A percentile compares a stretch with the other conserved stretches of the same genome.
phyloP scores from a whole-genome alignment of 2,797 vertebrate species.

The Sternarchorhynchus goeldii region DNA sequence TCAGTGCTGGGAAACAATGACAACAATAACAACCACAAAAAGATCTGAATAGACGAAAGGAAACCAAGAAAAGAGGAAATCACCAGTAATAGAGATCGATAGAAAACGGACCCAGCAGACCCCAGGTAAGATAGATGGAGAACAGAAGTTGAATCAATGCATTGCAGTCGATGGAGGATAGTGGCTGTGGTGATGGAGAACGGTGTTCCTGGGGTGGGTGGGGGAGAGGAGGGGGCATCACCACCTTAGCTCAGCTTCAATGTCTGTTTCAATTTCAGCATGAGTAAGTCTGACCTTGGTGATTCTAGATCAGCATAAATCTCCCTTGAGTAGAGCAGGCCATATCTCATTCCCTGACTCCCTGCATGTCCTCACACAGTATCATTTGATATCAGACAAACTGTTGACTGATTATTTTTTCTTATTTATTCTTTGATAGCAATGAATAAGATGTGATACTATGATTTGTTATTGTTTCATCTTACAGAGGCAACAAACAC shows the following conservation, averaged over 20 bases:
- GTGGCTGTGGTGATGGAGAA: constrained; percentile 52
- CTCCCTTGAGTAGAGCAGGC: constrained; percentile 51
- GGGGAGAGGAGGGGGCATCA: constrained; percentile 12
- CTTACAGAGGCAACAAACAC: constrained; percentile 35
- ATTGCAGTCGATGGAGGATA: constrained; percentile 44
- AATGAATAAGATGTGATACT: constrained; percentile 36
- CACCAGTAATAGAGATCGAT: constrained; percentile 47
- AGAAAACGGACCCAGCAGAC: constrained; percentile 39
- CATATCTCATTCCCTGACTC: constrained; percentile 50
- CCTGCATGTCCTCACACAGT: constrained; percentile 53
- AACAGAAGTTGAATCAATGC: constrained; percentile 49
- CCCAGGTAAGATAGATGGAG: constrained; percentile 43
- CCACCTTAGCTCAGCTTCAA: constrained; percentile 46
- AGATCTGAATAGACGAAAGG: not conserved
- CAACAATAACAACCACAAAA: not conserved
- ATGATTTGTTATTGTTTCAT: constrained; percentile 47
- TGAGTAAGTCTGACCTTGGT: constrained; percentile 57
- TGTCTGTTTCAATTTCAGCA: constrained; percentile 56
- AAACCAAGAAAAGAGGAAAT: constrained; percentile 28
- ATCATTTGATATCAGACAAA: constrained; percentile 54
- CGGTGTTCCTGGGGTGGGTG: constrained; percentile 18
- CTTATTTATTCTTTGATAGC: constrained; percentile 47
- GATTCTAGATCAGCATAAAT: constrained; percentile 60
- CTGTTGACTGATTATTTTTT: constrained; percentile 52
- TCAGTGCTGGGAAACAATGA: too few species aligned